phyloP scores from a whole-genome alignment of 2,888 invertebrate species.

The Physocephala rufipes region DNA sequence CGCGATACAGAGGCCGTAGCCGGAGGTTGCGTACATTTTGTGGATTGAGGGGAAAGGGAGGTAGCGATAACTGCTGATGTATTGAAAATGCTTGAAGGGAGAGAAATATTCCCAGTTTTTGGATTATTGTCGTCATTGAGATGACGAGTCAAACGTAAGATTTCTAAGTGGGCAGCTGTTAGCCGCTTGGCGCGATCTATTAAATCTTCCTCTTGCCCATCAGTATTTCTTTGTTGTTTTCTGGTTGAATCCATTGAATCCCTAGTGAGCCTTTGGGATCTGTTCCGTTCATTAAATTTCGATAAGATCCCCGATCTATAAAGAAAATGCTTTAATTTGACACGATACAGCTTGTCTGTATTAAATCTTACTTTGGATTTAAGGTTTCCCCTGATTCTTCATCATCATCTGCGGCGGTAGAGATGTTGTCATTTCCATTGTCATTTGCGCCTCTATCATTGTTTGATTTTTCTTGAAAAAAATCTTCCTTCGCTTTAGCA shows the following conservation, averaged over 20 bases:
- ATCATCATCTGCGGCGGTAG: conserved; percentile 40
- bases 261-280: not conserved
- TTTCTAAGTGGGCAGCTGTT: conserved; percentile 38
- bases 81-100: conserved; percentile 23
- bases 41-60: conserved; percentile 8
- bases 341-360: not conserved
- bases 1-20: conserved; percentile 34
- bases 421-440: conserved; percentile 6
- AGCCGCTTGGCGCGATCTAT: conserved; percentile 42
- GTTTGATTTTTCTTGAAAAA: conserved; percentile 2
- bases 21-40: not conserved
- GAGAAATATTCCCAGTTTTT: conserved; percentile 7
- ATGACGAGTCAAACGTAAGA: conserved; percentile 38
- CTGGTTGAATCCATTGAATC: not conserved
- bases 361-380: conserved; percentile 49
- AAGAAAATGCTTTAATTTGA: not conserved
- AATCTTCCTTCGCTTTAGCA: conserved; percentile 3
- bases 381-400: conserved; percentile 42
- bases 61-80: conserved; percentile 31
- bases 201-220: not conserved
- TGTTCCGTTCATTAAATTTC: conserved; percentile 1
- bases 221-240: conserved; percentile 2
- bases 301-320: too few relatives aligned
- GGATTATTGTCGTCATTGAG: conserved; percentile 22
- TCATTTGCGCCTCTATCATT: not conserved